A percentile compares a stretch with the other conserved stretches of the same genome.
phyloP scores from a whole-genome alignment of 2,888 invertebrate species.

The Pherbina coryleti region DNA sequence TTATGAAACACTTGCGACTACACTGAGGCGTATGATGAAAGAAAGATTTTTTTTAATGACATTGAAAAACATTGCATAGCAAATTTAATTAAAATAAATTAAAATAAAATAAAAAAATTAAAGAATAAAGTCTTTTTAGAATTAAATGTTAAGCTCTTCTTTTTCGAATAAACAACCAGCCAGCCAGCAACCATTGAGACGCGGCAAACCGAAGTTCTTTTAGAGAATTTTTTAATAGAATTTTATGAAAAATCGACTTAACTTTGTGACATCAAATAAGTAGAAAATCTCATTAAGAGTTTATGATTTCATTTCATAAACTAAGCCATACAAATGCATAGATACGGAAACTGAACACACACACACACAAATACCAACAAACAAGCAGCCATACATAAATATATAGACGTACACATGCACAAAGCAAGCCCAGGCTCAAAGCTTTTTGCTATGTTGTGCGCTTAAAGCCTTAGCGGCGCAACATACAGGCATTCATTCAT shows the following conservation, averaged over 20 bases:
- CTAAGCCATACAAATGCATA: not conserved
- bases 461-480: not conserved
- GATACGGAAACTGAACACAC: not conserved
- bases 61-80: not conserved
- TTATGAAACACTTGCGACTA: no score
- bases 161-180: not conserved
- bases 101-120: not conserved
- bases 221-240: not conserved
- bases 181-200: not conserved
- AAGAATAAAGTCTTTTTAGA: not conserved
- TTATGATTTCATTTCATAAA: not conserved
- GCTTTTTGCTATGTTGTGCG: not conserved
- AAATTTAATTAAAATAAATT: not conserved
- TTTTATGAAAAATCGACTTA: conserved; percentile 17
- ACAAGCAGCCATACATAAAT: not conserved
- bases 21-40: no score
- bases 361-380: not conserved
- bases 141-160: not conserved
- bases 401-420: not conserved
- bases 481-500: not conserved
- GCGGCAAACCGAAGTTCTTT: not conserved
- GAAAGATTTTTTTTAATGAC: not conserved
- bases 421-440: not conserved
- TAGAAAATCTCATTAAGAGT: conserved; percentile 31
- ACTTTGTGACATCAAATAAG: conserved; percentile 21